Evolutionary conservation across 64 coral and sea anemone species (phyloP).

Genomic region (Porites australiensis): DNA sequence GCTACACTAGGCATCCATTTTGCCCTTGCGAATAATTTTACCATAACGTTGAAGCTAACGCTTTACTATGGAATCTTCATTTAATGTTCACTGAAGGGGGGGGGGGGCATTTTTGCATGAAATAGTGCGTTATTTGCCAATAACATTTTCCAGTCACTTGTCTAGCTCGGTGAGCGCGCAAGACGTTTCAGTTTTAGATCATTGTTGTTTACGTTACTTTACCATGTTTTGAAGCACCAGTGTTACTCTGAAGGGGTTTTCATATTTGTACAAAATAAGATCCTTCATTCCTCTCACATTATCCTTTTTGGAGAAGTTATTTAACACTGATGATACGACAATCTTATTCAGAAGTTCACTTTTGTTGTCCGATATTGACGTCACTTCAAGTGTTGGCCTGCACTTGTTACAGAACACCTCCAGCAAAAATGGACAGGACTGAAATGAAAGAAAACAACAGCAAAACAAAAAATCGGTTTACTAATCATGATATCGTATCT

Average conservation of each 20-base stretch:
- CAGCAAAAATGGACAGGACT: slow-evolving; percentile 83
- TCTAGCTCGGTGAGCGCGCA: no score
- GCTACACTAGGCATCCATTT: no score
- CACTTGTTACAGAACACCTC: slow-evolving; percentile 90
- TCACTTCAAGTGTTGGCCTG: slow-evolving; percentile 72
- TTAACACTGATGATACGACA: slow-evolving; percentile 69
- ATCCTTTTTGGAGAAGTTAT: slow-evolving; percentile 70
- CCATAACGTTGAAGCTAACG: no score
- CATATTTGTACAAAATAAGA: slow-evolving; percentile 89
- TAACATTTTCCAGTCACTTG: background rate
- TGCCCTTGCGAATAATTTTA: no score
- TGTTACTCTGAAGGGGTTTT: slow-evolving; percentile 65
- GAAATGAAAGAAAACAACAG: slow-evolving; percentile 4
- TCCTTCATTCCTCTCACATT: slow-evolving; percentile 95
- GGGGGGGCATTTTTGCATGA: no score
- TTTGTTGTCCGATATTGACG: slow-evolving; percentile 38
- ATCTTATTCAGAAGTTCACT: slow-evolving; percentile 51
- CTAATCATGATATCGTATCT: no score
- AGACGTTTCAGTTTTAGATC: no score
- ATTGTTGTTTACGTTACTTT: background rate
- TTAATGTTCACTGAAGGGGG: no score
- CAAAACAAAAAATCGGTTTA: no score
- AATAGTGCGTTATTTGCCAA: no score
- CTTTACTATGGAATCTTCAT: no score
- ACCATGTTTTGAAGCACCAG: slow-evolving; percentile 89